A percentile compares a stretch with the other conserved stretches of the same genome.
phyloP scores from a whole-genome alignment of 2,797 vertebrate species.

The Clarias platycephalus region DNA sequence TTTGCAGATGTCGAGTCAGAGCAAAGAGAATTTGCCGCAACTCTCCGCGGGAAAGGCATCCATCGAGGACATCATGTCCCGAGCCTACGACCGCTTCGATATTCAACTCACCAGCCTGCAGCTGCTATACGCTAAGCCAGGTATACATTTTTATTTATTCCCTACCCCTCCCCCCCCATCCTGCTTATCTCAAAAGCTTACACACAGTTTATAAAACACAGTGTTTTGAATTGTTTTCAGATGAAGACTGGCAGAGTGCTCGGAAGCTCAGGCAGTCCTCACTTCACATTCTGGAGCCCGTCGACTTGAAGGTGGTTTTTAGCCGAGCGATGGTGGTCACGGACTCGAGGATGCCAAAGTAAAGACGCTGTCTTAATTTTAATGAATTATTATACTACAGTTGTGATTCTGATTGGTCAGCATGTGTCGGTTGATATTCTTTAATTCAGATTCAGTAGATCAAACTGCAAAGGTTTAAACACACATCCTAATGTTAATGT shows the following conservation, averaged over 20 bases:
- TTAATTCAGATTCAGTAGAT: neutral
- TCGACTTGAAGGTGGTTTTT: slow-evolving; percentile 89
- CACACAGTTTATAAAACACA: neutral
- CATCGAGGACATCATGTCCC: slow-evolving; percentile 92
- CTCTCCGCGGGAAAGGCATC: slow-evolving; percentile 76
- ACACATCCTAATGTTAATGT: neutral
- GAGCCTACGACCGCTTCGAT: slow-evolving; percentile 94
- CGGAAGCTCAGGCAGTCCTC: slow-evolving; percentile 82
- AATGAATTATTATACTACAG: too few relatives aligned
- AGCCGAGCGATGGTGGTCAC: slow-evolving; percentile 92
- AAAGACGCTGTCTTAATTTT: slow-evolving; percentile 49
- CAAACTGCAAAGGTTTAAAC: neutral
- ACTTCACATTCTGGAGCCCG: slow-evolving; percentile 90
- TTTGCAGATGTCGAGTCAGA: slow-evolving; percentile 86
- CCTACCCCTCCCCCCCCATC: too few relatives aligned
- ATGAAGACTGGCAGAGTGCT: slow-evolving; percentile 89
- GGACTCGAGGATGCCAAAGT: slow-evolving; percentile 96
- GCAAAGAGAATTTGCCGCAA: slow-evolving; percentile 79
- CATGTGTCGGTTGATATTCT: neutral
- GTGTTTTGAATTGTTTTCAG: slow-evolving; percentile 63
- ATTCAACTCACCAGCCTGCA: slow-evolving; percentile 91
- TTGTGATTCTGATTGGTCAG: neutral
- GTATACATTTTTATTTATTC: neutral
- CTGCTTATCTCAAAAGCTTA: too few relatives aligned
- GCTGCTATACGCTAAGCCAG: slow-evolving; percentile 82